Conservation (phyloP, 2,888 invertebrate species). For the Dione vanillae region DNA sequence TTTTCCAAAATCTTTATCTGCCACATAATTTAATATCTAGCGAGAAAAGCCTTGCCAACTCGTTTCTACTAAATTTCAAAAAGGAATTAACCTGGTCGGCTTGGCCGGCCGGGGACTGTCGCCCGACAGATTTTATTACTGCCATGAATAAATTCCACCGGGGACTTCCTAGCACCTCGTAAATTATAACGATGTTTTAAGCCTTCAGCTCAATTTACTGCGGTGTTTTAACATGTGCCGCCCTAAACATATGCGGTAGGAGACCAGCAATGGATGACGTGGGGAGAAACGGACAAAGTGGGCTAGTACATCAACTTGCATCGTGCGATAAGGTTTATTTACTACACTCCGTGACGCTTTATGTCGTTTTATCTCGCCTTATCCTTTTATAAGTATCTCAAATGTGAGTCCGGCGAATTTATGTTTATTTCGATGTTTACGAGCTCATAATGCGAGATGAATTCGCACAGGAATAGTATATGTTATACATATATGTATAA, state of each 20-base stretch:
- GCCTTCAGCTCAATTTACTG: slow-evolving; percentile 63
- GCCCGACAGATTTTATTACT: slow-evolving; percentile 78
- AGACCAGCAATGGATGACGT: slow-evolving; percentile 56
- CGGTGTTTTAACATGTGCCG: slow-evolving; percentile 56
- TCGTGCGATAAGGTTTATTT: slow-evolving; percentile 34
- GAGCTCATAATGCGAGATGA: slow-evolving; percentile 33
- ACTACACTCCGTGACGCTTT: slow-evolving; percentile 48
- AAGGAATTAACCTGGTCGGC: slow-evolving; percentile 67
- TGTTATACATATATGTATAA: not conserved
- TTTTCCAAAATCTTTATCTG: slow-evolving; percentile 45
- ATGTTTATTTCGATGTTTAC: slow-evolving; percentile 50
- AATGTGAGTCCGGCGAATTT: slow-evolving; percentile 48
- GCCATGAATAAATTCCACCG: slow-evolving; percentile 78
- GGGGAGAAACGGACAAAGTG: slow-evolving; percentile 48
- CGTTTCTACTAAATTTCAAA: slow-evolving; percentile 64
- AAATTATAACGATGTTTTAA: slow-evolving; percentile 72
- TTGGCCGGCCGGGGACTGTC: slow-evolving; percentile 58
- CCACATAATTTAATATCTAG: slow-evolving; percentile 46
- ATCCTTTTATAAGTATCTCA: slow-evolving; percentile 49
- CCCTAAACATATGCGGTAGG: slow-evolving; percentile 54
- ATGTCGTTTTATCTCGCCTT: slow-evolving; percentile 51
- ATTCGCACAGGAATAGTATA: slow-evolving; percentile 13
- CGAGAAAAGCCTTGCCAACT: slow-evolving; percentile 49
- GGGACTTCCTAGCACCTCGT: slow-evolving; percentile 65
- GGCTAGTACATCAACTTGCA: slow-evolving; percentile 31